Evolutionary conservation across 1,140 invertebrate species (phyloP).

Genomic region (Stenopsyche tienmushanensis): DNA sequence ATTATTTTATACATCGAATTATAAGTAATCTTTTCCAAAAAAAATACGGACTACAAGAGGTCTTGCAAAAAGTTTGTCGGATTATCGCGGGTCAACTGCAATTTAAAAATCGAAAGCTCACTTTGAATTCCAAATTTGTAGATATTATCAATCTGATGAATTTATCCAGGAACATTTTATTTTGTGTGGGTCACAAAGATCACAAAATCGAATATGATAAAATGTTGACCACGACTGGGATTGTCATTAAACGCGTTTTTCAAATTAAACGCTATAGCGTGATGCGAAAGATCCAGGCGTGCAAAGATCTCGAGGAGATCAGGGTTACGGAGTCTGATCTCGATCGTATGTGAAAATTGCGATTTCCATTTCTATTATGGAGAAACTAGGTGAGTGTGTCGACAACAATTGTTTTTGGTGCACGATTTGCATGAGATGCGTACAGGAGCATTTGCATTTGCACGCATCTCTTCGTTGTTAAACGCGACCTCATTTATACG

Average conservation of each 20-base stretch:
- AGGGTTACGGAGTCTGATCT: neutral
- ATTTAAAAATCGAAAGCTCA: no score
- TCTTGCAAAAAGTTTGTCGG: no score
- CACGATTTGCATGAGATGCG: neutral
- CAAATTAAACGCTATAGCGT: neutral
- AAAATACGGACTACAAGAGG: no score
- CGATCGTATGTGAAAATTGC: neutral
- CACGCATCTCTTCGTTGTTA: neutral
- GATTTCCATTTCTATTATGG: neutral
- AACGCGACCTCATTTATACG: neutral
- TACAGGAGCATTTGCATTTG: slow-evolving; percentile 2
- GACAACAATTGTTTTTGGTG: neutral
- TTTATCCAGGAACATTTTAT: neutral
- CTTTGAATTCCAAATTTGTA: no score
- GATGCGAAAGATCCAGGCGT: no score
- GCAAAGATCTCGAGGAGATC: no score
- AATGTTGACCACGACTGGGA: neutral
- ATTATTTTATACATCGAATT: no score
- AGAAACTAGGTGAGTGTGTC: slow-evolving; percentile 14
- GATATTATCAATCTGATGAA: no score
- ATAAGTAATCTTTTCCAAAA: no score
- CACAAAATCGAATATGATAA: no score
- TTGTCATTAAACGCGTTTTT: neutral
- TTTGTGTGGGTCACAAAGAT: neutral
- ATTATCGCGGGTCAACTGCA: no score